Percentiles rank a stretch among this genome's conserved stretches.
These are phyloP conservation scores for Cyclopterus lumpus DNA, from an alignment of 2,797 vertebrate species.

Conservation along the genomic window DNA sequence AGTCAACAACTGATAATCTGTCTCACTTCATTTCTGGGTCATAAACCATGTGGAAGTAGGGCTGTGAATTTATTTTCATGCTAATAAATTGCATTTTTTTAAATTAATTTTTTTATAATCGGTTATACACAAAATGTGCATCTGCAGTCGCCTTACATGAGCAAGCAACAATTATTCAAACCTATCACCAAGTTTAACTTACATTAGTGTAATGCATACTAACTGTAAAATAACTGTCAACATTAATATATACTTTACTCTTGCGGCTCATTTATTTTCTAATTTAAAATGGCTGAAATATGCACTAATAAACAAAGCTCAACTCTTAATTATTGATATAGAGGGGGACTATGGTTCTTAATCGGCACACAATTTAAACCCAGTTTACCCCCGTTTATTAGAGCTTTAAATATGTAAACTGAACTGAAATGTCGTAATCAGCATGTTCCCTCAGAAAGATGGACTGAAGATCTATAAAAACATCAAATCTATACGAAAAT, in stretches of 20 bases:
- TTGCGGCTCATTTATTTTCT: background rate
- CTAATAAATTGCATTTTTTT: background rate
- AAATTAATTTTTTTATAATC: background rate
- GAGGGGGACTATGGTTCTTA: background rate
- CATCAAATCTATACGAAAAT: background rate
- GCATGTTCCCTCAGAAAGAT: background rate
- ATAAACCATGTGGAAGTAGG: background rate
- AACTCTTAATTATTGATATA: background rate
- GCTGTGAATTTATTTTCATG: background rate
- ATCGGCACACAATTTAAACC: background rate
- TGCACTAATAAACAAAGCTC: background rate
- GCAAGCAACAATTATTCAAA: background rate
- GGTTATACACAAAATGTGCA: background rate
- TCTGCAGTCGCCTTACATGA: background rate
- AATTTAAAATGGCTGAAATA: background rate
- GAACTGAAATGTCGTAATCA: background rate
- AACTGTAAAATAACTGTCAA: background rate
- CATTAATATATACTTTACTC: background rate
- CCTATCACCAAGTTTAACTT: background rate
- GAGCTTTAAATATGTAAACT: background rate
- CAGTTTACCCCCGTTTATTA: background rate
- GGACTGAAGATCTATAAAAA: background rate
- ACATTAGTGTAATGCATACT: background rate
- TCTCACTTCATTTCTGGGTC: conserved; percentile 3
- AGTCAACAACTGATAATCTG: conserved; percentile 10